Evolutionary conservation across 2,888 invertebrate genomes (phyloP), one percentile per base, ranked within the genome.

Genomic region (Drosophila antonietae): DNA sequence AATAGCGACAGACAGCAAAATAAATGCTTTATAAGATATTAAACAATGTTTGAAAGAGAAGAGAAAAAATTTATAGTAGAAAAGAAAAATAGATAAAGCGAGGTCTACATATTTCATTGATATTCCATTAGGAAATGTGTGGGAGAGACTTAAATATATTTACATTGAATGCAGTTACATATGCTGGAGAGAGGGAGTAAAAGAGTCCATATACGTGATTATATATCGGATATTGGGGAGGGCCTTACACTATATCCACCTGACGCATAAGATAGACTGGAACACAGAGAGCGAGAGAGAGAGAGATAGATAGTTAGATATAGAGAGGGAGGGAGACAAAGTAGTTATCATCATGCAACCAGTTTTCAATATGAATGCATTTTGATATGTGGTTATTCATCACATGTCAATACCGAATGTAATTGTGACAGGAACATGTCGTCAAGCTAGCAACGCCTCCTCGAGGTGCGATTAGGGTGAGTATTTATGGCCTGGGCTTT

Each of bases 351-450:
- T n/a, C 15, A 28, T 49, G n/a, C 31, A 31, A 49, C n/a, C 31
- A 49, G 12, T 33, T 12, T 31, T 33, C 10, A 10, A 18, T 14
- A 0, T 52, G 35, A 18, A 14, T 20, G 33, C 35, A 20, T 20
- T 35, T 35, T 35, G 35, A 52, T 15, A 52, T 15, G 35, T 52
- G 15, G 20, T 15, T 37, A 20, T 15, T 15, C 14, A 14, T 2
- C 52, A 20, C 9, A 23, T 53, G 55, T 28, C 18, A 31, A 39
- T 18, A 12, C 31, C 15, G 35, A 52, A 41, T 31, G 41, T n/a
- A 39, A 39, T 55, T 55, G 35, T 39, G 39, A 39, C 53, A 39
- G n/a, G 41, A 55, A 23, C 7, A 41, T 55, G 55, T 41, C 28
- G 39, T 1, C 39, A 12, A 41, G 28, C 31, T 18, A 12, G 18